A percentile compares a stretch with the other conserved stretches of the same genome.
Conservation (phyloP, 2,113 vertebrate genomes). For the Pteronura brasiliensis region DNA sequence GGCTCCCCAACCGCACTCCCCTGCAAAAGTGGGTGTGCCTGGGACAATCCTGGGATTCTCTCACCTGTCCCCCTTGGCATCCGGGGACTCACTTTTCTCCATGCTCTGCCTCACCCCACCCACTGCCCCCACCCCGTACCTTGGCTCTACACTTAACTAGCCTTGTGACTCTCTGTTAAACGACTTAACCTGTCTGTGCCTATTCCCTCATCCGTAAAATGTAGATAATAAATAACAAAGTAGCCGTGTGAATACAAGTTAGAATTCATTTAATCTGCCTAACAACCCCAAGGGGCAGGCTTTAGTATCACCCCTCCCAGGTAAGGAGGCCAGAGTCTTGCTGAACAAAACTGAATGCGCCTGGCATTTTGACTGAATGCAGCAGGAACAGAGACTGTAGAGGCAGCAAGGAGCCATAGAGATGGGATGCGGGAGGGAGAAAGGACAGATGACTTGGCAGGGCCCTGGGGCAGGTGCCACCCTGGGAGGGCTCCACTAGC, state of each 20-base stretch:
- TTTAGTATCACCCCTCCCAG: not conserved
- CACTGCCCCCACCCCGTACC: not conserved
- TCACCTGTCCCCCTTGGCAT: not conserved
- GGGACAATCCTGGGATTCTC: not conserved
- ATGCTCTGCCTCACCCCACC: not conserved
- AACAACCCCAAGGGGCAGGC: not conserved
- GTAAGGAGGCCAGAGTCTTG: not conserved
- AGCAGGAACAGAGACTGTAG: not conserved
- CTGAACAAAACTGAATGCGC: not conserved
- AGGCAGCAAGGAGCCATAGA: not conserved
- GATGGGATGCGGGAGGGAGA: conserved; percentile 10
- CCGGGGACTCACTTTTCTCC: not conserved
- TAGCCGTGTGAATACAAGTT: not conserved
- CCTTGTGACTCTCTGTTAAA: not conserved
- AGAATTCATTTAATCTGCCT: not conserved
- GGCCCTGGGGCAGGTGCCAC: conserved; percentile 10
- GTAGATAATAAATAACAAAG: not conserved
- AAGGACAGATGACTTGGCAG: conserved; percentile 65
- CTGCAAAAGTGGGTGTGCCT: not conserved
- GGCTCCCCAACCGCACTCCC: not conserved
- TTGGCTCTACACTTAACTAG: not conserved
- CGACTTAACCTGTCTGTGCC: not conserved
- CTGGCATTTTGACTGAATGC: not conserved
- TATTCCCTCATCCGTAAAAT: not conserved
- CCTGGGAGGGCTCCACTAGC: not conserved